A percentile compares a stretch with the other conserved stretches of the same genome.
phyloP scores from a whole-genome alignment of 2,113 vertebrate genomes.

The Hypomesus transpacificus region DNA sequence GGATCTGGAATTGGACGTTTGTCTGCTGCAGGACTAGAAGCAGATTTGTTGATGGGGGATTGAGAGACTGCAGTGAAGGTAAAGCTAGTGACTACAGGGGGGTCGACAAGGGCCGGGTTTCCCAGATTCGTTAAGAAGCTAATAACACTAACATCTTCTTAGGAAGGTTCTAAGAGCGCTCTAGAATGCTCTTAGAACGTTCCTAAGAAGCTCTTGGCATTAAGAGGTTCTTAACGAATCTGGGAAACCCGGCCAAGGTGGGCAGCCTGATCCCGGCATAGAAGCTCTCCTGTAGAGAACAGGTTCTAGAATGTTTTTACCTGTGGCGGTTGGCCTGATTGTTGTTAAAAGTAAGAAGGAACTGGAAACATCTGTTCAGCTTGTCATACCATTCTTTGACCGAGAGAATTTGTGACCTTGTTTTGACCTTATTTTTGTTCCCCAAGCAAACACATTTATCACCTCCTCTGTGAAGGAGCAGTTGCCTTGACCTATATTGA shows the following conservation, averaged over 20 bases:
- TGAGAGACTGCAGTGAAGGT: slow-evolving; percentile 2
- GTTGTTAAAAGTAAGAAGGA: background rate
- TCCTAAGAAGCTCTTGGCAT: too few relatives aligned
- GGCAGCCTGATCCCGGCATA: background rate
- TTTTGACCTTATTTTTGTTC: background rate
- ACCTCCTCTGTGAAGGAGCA: background rate
- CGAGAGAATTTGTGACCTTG: background rate
- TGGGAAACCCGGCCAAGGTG: too few relatives aligned
- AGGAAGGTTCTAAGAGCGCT: too few relatives aligned
- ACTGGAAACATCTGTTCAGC: background rate
- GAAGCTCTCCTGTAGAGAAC: background rate
- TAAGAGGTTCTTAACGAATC: too few relatives aligned
- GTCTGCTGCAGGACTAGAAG: background rate
- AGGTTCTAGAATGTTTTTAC: slow-evolving; percentile 5
- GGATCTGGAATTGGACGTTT: slow-evolving; percentile 23
- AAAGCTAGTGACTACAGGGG: background rate
- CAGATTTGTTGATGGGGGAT: slow-evolving; percentile 15
- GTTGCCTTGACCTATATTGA: background rate
- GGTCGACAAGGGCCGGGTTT: too few relatives aligned
- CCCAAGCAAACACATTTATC: background rate
- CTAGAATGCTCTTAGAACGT: too few relatives aligned
- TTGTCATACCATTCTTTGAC: background rate
- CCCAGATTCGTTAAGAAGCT: too few relatives aligned
- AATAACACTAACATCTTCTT: too few relatives aligned
- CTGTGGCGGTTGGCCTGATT: background rate